phyloP scores from a whole-genome alignment of 2,888 invertebrate genomes.

The Pilophorus perplexus region DNA sequence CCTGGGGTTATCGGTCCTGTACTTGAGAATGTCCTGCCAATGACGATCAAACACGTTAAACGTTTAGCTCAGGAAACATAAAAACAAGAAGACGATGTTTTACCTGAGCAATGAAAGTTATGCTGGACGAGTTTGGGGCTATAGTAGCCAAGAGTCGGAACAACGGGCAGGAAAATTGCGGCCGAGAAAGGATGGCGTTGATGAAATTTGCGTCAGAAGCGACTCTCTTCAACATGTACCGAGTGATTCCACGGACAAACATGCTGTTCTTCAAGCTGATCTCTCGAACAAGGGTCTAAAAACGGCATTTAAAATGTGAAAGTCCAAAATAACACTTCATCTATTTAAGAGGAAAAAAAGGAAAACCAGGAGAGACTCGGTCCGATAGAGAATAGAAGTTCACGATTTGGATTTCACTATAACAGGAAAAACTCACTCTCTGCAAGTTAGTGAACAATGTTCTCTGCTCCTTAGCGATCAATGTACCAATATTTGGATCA shows the following conservation, averaged over 20 bases:
- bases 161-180: slow-evolving; percentile 47
- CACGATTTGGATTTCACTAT: no score
- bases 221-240: slow-evolving; percentile 43
- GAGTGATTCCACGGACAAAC: slow-evolving; percentile 43
- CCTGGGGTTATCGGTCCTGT: slow-evolving; percentile 25
- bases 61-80: background rate
- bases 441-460: slow-evolving; percentile 41
- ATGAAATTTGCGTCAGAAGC: slow-evolving; percentile 43
- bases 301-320: background rate
- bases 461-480: slow-evolving; percentile 32
- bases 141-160: slow-evolving; percentile 46
- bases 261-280: slow-evolving; percentile 40
- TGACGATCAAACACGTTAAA: background rate
- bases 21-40: slow-evolving; percentile 34
- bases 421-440: slow-evolving; percentile 28
- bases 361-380: no score
- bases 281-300: slow-evolving; percentile 46
- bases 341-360: no score
- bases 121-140: slow-evolving; percentile 39
- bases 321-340: background rate
- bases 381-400: no score
- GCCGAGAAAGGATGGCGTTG: slow-evolving; percentile 39
- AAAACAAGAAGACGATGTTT: background rate
- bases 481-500: slow-evolving; percentile 12
- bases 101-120: slow-evolving; percentile 42